Evolutionary conservation across 2,797 vertebrate species (phyloP).

Genomic region (Chaenodraco wilsoni): DNA sequence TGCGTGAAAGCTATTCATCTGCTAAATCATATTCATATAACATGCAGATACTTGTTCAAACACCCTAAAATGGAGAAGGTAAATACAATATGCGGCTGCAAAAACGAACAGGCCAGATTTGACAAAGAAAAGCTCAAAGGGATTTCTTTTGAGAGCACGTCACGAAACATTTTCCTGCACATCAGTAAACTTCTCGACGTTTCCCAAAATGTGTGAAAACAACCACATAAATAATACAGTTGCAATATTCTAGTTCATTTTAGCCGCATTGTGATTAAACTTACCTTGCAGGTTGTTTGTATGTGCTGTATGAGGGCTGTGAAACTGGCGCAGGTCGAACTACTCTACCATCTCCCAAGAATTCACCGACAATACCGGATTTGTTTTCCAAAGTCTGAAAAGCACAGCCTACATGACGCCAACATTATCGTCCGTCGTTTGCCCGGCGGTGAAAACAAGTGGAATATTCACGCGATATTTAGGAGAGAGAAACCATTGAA

Average conservation of each 20-base stretch:
- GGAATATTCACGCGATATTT: constrained; percentile 38
- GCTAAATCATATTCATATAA: too few species aligned
- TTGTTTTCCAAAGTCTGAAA: constrained; percentile 74
- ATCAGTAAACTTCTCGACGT: constrained; percentile 64
- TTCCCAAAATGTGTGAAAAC: neutral
- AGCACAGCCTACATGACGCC: constrained; percentile 67
- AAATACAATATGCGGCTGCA: neutral
- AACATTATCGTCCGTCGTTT: constrained; percentile 55
- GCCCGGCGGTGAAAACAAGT: constrained; percentile 34
- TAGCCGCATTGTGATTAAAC: constrained; percentile 15
- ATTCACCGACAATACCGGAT: constrained; percentile 66
- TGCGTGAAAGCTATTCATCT: neutral
- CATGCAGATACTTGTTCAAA: neutral
- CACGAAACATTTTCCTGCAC: constrained; percentile 37
- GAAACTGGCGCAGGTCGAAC: constrained; percentile 50
- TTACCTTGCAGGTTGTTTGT: constrained; percentile 62
- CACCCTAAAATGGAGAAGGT: neutral
- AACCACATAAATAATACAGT: neutral
- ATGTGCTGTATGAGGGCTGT: constrained; percentile 60
- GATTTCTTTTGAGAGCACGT: constrained; percentile 31
- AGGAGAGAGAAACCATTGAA: neutral
- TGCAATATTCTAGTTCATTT: neutral
- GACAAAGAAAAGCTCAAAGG: constrained; percentile 5
- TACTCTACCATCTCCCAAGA: constrained; percentile 78
- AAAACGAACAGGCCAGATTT: constrained; percentile 26